Conservation (phyloP, 2,113 vertebrate species). For the Physeter macrocephalus region DNA sequence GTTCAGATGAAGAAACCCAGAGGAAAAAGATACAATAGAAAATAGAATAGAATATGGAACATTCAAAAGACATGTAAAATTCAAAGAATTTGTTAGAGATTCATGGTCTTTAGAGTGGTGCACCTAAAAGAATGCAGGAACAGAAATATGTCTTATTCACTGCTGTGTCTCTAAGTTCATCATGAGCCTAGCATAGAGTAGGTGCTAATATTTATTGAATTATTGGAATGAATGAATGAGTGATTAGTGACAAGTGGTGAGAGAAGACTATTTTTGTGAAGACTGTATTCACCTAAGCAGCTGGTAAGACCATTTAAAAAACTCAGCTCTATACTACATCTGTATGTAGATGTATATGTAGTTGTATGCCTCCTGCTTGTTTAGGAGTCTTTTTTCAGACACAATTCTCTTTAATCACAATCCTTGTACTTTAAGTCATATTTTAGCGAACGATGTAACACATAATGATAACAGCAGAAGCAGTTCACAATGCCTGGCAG, state of each 20-base stretch:
- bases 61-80: not conserved
- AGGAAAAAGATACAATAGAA: not conserved
- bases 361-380: not conserved
- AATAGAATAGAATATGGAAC: not conserved
- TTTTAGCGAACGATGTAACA: not conserved
- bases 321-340: not conserved
- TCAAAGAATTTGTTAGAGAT: not conserved
- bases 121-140: not conserved
- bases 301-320: not conserved
- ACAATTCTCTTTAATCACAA: not conserved
- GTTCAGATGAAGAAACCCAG: not conserved
- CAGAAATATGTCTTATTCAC: not conserved
- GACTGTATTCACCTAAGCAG: not conserved
- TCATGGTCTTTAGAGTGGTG: not conserved
- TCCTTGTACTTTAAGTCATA: not conserved
- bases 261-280: not conserved
- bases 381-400: not conserved
- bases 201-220: not conserved
- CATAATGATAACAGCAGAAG: not conserved
- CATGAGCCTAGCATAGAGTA: not conserved
- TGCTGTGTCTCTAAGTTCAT: not conserved
- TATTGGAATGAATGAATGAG: not conserved
- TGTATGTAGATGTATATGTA: not conserved
- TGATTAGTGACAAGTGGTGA: not conserved
- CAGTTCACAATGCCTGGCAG: not conserved